Conservation (phyloP, 2,888 invertebrate species). For the Oligia latruncula region DNA sequence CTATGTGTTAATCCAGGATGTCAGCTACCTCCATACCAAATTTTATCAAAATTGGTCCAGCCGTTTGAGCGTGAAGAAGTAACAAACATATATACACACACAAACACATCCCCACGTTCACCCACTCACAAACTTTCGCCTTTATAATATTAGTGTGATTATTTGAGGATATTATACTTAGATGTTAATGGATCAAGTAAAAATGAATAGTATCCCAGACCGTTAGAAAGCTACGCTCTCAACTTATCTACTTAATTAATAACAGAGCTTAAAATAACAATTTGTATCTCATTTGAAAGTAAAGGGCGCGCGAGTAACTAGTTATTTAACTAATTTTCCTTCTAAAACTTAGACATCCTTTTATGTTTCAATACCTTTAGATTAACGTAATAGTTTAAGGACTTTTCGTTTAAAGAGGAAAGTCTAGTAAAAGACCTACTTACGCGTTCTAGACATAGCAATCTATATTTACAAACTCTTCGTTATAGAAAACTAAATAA, state of each 20-base stretch:
- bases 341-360: neutral
- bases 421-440: neutral
- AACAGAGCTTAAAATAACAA: neutral
- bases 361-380: neutral
- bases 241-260: neutral
- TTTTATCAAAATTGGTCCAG: too few species aligned
- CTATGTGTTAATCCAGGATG: too few species aligned
- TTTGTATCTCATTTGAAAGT: neutral
- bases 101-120: too few species aligned
- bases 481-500: neutral
- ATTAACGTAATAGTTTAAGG: neutral
- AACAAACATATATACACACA: too few species aligned
- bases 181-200: neutral
- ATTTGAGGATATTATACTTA: too few species aligned
- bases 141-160: too few species aligned
- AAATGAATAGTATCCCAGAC: neutral
- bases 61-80: too few species aligned
- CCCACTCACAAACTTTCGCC: too few species aligned
- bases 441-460: neutral
- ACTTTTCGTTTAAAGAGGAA: neutral
- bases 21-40: too few species aligned
- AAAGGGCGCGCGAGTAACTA: neutral
- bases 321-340: neutral
- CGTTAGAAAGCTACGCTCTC: conserved; percentile 3
- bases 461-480: neutral